Evolutionary conservation across 2,888 invertebrate genomes (phyloP), one percentile per base, ranked within the genome.

Genomic region (Alitta virens): DNA sequence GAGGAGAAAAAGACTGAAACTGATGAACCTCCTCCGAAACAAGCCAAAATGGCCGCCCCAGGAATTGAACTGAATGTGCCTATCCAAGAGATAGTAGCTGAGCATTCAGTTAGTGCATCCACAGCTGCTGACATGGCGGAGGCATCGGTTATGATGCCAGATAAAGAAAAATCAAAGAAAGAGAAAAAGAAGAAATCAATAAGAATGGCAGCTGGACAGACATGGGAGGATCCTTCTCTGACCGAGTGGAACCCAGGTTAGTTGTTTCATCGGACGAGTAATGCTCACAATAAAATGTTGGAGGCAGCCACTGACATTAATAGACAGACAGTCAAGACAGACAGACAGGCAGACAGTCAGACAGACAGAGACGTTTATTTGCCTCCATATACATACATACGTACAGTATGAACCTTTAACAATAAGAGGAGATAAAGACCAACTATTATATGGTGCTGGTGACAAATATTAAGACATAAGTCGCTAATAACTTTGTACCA

Each of bases 141-240:
- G 1, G 46, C 23, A 25, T 5, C 33, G 33, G 12, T 33, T 5
- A 33, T 33, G 33, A 33, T 33, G 33, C 18, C 55, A 1, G 26
- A 23, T n/a, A 16, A 1, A 33, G 52, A 46, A 50, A 65, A 60
- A 43, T 60, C 60, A 24, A 86, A 86, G 70, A 86, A 86, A 40
- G 86, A 86, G 69, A 87, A 87, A 67, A 85, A 85, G 68, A 88
- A 86, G 71, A 90, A 92, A 85, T 89, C 92, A 64, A 88, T 97
- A 56, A 85, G 98, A 27, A 91, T 90, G 69, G 97, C 96, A 0
- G 98, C 96, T 2, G 96, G 96, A 0, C 89, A 91, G 71, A 90
- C 91, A 0, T 99, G 99, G 99, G 98, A 99, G 82, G 99, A 99
- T 83, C 86, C 88, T 24, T 92, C 95, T 0, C 83, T 99, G 58